A percentile compares a stretch with the other conserved stretches of the same genome.
These are phyloP conservation scores for Mimas tiliae DNA, from an alignment of 2,888 invertebrate genomes.

Conservation along the genomic window DNA sequence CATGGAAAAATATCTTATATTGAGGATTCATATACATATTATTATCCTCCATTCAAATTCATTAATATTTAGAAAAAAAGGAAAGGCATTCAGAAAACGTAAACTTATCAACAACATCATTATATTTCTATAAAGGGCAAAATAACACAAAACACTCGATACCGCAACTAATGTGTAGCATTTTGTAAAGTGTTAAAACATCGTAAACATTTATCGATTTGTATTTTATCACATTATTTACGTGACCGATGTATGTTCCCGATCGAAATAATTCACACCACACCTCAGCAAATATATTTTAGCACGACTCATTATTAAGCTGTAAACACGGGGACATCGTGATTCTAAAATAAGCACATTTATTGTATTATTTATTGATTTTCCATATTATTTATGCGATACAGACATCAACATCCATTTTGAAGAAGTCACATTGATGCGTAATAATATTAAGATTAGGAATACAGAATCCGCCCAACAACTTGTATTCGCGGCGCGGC, in stretches of 20 bases:
- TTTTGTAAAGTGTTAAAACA: constrained; percentile 5
- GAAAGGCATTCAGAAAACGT: not conserved
- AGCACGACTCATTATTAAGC: constrained; percentile 64
- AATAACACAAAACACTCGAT: constrained; percentile 5
- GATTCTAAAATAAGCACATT: constrained; percentile 66
- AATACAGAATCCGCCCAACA: no score
- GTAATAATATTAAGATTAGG: no score
- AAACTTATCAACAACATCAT: not conserved
- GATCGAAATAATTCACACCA: constrained; percentile 56
- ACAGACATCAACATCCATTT: not conserved
- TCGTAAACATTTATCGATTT: constrained; percentile 16
- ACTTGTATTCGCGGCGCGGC: no score
- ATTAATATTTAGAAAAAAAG: not conserved
- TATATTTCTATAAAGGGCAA: constrained; percentile 7
- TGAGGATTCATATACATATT: no score
- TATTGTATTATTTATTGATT: constrained; percentile 49
- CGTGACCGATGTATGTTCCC: constrained; percentile 40
- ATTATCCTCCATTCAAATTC: no score
- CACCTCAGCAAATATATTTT: constrained; percentile 55
- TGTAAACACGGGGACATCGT: constrained; percentile 68
- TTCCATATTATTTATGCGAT: constrained; percentile 33
- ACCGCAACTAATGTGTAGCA: not conserved
- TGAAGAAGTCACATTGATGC: no score
- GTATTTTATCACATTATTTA: constrained; percentile 30
- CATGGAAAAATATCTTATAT: no score